phyloP scores from a whole-genome alignment of 2,797 vertebrate species.

The Alcedo atthis region DNA sequence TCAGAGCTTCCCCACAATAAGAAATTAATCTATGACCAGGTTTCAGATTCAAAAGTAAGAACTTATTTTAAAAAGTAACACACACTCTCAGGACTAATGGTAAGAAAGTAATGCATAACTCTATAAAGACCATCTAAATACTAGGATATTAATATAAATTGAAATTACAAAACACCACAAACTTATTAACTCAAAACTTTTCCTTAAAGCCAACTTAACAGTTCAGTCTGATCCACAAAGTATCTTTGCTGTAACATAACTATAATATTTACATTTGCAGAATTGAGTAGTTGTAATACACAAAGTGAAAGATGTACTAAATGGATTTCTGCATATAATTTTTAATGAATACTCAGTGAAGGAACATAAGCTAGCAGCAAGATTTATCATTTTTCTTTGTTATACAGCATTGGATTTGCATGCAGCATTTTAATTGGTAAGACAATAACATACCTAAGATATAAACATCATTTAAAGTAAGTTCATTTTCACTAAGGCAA shows the following conservation, averaged over 20 bases:
- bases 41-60: background rate
- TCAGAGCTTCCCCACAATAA: background rate
- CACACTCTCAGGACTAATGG: accelerated
- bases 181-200: background rate
- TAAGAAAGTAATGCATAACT: background rate
- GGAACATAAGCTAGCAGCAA: conserved; percentile 51
- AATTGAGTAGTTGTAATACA: background rate
- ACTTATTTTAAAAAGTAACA: background rate
- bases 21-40: background rate
- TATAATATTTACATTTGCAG: conserved; percentile 6
- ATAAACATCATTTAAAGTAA: conserved; percentile 19
- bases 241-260: background rate
- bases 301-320: conserved; percentile 62
- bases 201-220: background rate
- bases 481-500: conserved; percentile 41
- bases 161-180: background rate
- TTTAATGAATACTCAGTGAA: conserved; percentile 72
- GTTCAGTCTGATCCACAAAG: background rate
- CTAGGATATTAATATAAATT: background rate
- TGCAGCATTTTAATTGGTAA: conserved; percentile 57
- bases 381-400: background rate
- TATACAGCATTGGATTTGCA: conserved; percentile 69
- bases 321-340: conserved; percentile 52
- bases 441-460: conserved; percentile 53
- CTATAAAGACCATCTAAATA: background rate